phyloP scores from a whole-genome alignment of 2,113 vertebrate genomes.

The Plectropomus leopardus region DNA sequence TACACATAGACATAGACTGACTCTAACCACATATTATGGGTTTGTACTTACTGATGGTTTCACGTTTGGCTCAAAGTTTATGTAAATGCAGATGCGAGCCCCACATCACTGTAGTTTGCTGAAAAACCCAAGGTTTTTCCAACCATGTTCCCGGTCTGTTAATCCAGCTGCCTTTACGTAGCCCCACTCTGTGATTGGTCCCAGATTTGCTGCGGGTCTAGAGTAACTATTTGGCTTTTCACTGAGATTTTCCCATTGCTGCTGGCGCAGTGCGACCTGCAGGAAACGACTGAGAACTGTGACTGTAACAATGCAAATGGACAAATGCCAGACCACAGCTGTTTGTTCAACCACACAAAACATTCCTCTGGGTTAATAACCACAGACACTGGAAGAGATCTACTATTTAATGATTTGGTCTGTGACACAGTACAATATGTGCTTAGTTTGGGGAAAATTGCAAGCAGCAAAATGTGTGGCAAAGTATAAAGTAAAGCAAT shows the following conservation, averaged over 20 bases:
- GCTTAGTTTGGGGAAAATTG: slow-evolving; percentile 56
- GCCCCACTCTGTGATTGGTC: slow-evolving; percentile 67
- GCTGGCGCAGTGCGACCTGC: slow-evolving; percentile 58
- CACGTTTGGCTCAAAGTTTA: slow-evolving; percentile 70
- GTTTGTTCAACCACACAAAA: slow-evolving; percentile 67
- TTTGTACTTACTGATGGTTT: slow-evolving; percentile 75
- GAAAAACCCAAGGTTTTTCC: slow-evolving; percentile 76
- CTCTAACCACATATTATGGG: slow-evolving; percentile 78
- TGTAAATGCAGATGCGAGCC: slow-evolving; percentile 74
- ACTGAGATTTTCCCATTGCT: slow-evolving; percentile 62
- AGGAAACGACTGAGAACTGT: slow-evolving; percentile 73
- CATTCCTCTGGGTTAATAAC: slow-evolving; percentile 75
- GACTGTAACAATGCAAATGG: slow-evolving; percentile 74
- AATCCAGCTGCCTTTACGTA: slow-evolving; percentile 66
- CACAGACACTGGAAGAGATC: slow-evolving; percentile 61
- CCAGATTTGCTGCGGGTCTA: slow-evolving; percentile 69
- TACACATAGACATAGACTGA: slow-evolving; percentile 67
- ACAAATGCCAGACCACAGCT: slow-evolving; percentile 61
- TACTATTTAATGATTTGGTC: slow-evolving; percentile 63
- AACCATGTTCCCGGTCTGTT: slow-evolving; percentile 66
- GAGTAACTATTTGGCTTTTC: slow-evolving; percentile 56
- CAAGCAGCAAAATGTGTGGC: slow-evolving; percentile 42
- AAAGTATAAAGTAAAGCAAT: slow-evolving; percentile 23
- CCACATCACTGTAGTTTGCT: slow-evolving; percentile 70
- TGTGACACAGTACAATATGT: slow-evolving; percentile 56